Base-by-base conservation (phyloP, 2,888 invertebrate species). In the Himalopsyche anomala region DNA sequence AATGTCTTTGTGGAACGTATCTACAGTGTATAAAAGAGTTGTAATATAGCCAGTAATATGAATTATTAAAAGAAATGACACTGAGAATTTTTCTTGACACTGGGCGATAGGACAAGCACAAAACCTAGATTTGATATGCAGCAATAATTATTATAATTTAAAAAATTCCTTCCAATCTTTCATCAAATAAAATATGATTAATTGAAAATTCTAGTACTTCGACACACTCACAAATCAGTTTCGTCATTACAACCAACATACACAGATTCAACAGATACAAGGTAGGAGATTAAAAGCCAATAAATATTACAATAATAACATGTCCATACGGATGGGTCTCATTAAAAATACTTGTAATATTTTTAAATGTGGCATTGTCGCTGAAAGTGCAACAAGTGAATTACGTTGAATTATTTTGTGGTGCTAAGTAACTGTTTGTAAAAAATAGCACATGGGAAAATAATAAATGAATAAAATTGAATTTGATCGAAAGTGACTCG, bases 401-500 rank as follows among this genome's bases (percentile, higher is more conserved):
- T 36, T 38, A 36, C 11, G 12, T 74, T 36, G 15, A 15, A 74
- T 36, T 74, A 15, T 28, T 62, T 36, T 36, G n/a, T 15, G 5
- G 15, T 74, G 36, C 28, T 36, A 74, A 74, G 28, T 74, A 74
- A 74, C 74, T 74, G 74, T 74, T 38, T 12, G 74, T 74, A 74
- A 36, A 36, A 74, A 74, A 74, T 74, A 74, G 74, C 74, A 74
- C 74, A 74, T 74, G 74, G 74, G 74, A 74, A 74, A 38, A 74
- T 74, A 36, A 74, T 74, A 74, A 36, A 36, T 74, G 74, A 74
- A 74, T 74, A 74, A 74, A 74, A 74, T 74, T 74, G 74, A 74
- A 74, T 74, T 74, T 74, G 36, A 74, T 74, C 74, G 74, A 74
- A 74, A 74, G 74, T 74, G 74, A 74, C 74, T 74, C 74, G 74